A percentile compares a stretch with the other conserved stretches of the same genome.
Conservation (phyloP, 2,888 invertebrate genomes). For the Macrosiphum euphorbiae region DNA sequence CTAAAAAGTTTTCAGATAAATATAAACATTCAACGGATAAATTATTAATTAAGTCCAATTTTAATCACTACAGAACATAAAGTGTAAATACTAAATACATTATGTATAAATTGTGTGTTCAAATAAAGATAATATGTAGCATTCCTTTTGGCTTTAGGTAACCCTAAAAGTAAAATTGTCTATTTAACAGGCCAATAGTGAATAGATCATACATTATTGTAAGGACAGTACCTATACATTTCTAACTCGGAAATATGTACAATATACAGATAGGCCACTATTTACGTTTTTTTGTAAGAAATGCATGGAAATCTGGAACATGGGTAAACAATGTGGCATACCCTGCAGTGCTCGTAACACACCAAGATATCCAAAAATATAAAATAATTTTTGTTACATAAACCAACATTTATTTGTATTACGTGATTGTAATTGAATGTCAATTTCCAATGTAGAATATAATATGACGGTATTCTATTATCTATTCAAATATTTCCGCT, state of each 20-base stretch:
- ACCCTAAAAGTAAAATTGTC: too few species aligned
- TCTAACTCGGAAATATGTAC: background rate
- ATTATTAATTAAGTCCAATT: slow-evolving; percentile 40
- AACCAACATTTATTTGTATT: background rate
- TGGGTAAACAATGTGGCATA: too few species aligned
- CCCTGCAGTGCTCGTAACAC: background rate
- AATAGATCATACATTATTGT: too few species aligned
- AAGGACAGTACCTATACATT: too few species aligned
- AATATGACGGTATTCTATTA: background rate
- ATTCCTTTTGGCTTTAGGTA: too few species aligned
- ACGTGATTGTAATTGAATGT: background rate
- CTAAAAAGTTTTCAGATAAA: background rate
- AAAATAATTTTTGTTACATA: background rate
- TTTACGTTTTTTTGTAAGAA: background rate
- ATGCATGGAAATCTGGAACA: background rate
- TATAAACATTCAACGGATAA: background rate
- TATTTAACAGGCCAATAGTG: too few species aligned
- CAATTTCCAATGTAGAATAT: background rate
- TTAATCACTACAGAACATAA: background rate
- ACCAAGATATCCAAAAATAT: background rate
- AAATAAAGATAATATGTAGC: background rate
- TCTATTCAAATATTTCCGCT: background rate
- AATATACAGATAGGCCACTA: background rate
- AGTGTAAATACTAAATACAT: too few species aligned
- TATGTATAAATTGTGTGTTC: background rate